Evolutionary conservation across 2,797 vertebrate species (phyloP).

Genomic region (Lepus townsendii): DNA sequence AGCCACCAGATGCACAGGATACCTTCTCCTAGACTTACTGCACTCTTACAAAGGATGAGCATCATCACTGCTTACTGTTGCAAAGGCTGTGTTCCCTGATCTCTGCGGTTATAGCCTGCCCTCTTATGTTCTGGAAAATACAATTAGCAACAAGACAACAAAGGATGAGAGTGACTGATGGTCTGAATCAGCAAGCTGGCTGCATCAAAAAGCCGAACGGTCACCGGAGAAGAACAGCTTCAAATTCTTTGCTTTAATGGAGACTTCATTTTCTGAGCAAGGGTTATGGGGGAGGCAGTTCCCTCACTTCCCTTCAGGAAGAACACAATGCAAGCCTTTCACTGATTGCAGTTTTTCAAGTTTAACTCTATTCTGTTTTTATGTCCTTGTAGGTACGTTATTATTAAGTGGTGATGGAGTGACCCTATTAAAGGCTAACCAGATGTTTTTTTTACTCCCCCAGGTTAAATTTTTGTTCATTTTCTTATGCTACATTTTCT

Average conservation of each 20-base stretch:
- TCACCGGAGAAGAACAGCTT: neutral
- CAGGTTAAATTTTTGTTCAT: constrained; percentile 35
- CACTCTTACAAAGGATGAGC: neutral
- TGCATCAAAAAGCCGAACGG: neutral
- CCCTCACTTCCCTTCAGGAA: neutral
- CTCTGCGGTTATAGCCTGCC: neutral
- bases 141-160: neutral
- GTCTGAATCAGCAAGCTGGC: neutral
- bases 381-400: neutral
- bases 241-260: neutral
- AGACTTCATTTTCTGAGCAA: neutral
- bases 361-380: neutral
- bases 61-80: neutral
- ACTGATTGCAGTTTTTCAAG: neutral
- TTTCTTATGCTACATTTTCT: constrained; percentile 50
- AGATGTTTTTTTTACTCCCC: neutral
- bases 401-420: neutral
- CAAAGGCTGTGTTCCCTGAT: neutral
- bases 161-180: neutral
- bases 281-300: neutral
- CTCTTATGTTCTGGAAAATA: neutral
- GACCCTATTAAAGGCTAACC: neutral
- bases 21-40: neutral
- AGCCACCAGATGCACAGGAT: neutral
- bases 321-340: neutral